Conservation (phyloP, 2,888 invertebrate genomes). For the Scaptodrosophila latifasciaeformis region DNA sequence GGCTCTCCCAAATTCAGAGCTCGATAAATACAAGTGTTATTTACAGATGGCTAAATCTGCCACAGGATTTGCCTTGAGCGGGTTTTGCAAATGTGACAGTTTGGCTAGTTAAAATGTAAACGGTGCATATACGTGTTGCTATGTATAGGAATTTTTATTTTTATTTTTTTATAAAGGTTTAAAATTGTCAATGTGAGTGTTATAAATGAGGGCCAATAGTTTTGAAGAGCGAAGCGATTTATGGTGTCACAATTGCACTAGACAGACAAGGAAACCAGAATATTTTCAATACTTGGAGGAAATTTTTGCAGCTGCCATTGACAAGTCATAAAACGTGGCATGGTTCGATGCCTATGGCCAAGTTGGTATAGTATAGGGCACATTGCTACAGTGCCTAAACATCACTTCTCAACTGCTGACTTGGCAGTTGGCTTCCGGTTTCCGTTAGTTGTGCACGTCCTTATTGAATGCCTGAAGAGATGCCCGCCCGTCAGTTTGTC, state of each 20-base stretch:
- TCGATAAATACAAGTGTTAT: neutral
- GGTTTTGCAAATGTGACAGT: neutral
- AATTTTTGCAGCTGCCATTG: slow-evolving; percentile 37
- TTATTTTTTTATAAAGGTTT: no score
- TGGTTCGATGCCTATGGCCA: slow-evolving; percentile 63
- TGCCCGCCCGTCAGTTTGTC: no score
- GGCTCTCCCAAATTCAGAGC: no score
- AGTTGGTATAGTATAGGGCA: no score
- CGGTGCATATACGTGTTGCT: slow-evolving; percentile 49
- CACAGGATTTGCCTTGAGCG: slow-evolving; percentile 9
- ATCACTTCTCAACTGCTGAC: slow-evolving; percentile 66
- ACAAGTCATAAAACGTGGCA: slow-evolving; percentile 63
- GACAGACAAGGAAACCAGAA: no score
- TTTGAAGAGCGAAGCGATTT: slow-evolving; percentile 46
- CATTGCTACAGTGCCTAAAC: slow-evolving; percentile 51
- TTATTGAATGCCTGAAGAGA: no score
- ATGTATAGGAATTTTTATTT: no score
- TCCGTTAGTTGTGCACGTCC: slow-evolving; percentile 56
- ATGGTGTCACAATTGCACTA: slow-evolving; percentile 58
- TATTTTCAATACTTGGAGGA: no score
- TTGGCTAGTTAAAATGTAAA: slow-evolving; percentile 45
- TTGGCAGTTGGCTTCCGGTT: slow-evolving; percentile 66
- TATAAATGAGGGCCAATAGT: no score
- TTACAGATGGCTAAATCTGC: no score
- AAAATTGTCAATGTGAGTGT: slow-evolving; percentile 63